These are phyloP conservation scores for Echinops telfairi DNA, from an alignment of 2,113 vertebrate genomes.

Conservation along the genomic window DNA sequence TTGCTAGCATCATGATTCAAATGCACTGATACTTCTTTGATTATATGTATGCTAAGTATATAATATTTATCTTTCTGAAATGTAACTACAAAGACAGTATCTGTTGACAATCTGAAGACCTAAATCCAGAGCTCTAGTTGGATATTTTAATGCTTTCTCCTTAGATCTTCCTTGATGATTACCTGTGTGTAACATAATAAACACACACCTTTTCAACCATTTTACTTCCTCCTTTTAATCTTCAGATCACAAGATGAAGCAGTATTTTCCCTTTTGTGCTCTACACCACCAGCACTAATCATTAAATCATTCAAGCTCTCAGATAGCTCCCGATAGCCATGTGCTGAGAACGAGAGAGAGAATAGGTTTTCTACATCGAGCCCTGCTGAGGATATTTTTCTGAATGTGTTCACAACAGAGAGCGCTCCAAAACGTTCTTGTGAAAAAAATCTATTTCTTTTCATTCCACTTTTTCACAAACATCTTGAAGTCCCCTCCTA, in stretches of 20 bases:
- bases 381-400: not conserved
- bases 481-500: too few species aligned
- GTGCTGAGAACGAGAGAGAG: not conserved
- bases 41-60: not conserved
- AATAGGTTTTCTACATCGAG: not conserved
- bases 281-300: not conserved
- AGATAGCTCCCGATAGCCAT: not conserved
- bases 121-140: not conserved
- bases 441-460: too few species aligned
- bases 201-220: not conserved
- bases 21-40: too few species aligned
- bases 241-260: not conserved
- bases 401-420: not conserved
- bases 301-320: not conserved
- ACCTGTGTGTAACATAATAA: not conserved
- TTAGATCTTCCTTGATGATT: not conserved
- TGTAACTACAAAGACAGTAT: not conserved
- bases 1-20: too few species aligned
- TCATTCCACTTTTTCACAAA: too few species aligned
- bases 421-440: too few species aligned
- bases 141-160: not conserved
- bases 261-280: not conserved
- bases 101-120: not conserved
- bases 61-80: too few species aligned
- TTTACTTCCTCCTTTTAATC: not conserved